Evolutionary conservation across 2,888 invertebrate genomes (phyloP).

Genomic region (Lampropteryx suffumata): DNA sequence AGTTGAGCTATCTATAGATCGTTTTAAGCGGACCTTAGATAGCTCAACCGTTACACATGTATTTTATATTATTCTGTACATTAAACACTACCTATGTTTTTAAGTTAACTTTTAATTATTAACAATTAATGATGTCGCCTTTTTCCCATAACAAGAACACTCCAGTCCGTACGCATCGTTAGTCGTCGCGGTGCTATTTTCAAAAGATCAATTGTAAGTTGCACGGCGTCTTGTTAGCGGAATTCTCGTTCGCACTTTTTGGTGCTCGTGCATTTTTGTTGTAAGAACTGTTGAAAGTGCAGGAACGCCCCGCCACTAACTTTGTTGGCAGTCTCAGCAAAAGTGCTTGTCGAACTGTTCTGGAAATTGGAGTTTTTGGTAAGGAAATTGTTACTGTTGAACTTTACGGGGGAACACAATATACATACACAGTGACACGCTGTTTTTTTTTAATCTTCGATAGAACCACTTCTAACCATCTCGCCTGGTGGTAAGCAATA

Average conservation of each 20-base stretch:
- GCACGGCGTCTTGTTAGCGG: constrained; percentile 36
- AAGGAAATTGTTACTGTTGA: constrained; percentile 7
- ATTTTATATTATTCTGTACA: too few species aligned
- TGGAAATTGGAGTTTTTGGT: constrained; percentile 14
- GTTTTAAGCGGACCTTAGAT: too few species aligned
- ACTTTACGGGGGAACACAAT: neutral
- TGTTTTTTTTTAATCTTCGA: too few species aligned
- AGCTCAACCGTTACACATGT: too few species aligned
- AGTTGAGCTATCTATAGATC: too few species aligned
- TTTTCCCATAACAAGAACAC: too few species aligned
- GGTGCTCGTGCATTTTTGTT: constrained; percentile 33
- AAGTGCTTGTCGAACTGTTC: constrained; percentile 12
- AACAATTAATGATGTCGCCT: too few species aligned
- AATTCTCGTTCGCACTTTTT: constrained; percentile 35
- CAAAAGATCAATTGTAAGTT: constrained; percentile 40
- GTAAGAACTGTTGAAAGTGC: constrained; percentile 24
- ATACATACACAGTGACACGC: too few species aligned
- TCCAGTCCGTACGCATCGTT: constrained; percentile 9
- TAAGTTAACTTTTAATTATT: too few species aligned
- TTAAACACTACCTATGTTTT: too few species aligned
- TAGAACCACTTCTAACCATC: too few species aligned
- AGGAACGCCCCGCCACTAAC: constrained; percentile 24
- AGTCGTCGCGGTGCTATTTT: constrained; percentile 31
- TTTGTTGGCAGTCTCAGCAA: constrained; percentile 29
- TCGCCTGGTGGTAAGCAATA: too few species aligned